Conservation (phyloP, 2,113 vertebrate species). For the Actenoides lindsayi region DNA sequence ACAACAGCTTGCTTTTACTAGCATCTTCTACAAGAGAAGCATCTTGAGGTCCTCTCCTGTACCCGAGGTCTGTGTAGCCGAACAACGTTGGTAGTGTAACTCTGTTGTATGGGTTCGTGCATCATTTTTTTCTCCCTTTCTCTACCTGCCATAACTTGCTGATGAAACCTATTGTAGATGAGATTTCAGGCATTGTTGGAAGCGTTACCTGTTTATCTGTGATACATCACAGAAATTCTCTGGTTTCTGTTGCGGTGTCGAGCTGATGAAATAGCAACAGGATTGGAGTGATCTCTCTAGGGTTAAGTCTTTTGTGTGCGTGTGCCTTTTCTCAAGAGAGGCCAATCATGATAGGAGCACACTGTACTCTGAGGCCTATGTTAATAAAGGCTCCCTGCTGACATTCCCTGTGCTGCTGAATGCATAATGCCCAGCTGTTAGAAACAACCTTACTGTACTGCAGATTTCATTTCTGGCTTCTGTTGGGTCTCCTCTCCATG, state of each 20-base stretch:
- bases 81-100: background rate
- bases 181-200: slow-evolving; percentile 8
- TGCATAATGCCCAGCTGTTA: slow-evolving; percentile 66
- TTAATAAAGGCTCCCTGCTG: slow-evolving; percentile 62
- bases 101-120: background rate
- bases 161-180: background rate
- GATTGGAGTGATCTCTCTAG: slow-evolving; percentile 42
- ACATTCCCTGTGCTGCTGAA: slow-evolving; percentile 44
- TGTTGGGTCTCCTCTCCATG: background rate
- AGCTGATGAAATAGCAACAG: slow-evolving; percentile 41
- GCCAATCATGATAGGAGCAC: slow-evolving; percentile 49
- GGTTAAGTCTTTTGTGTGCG: slow-evolving; percentile 49
- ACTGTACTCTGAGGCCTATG: slow-evolving; percentile 40
- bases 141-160: background rate
- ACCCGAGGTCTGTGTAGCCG: background rate
- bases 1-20: background rate
- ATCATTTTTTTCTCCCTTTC: background rate
- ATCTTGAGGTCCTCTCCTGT: background rate
- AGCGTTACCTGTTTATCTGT: background rate
- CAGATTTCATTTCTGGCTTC: slow-evolving; percentile 27
- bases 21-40: background rate
- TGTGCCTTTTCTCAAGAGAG: slow-evolving; percentile 39
- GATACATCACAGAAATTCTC: background rate
- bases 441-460: slow-evolving; percentile 44
- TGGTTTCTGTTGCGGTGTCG: background rate